phyloP scores from a whole-genome alignment of 2,113 vertebrate species.

The Sphyrna mokarran region DNA sequence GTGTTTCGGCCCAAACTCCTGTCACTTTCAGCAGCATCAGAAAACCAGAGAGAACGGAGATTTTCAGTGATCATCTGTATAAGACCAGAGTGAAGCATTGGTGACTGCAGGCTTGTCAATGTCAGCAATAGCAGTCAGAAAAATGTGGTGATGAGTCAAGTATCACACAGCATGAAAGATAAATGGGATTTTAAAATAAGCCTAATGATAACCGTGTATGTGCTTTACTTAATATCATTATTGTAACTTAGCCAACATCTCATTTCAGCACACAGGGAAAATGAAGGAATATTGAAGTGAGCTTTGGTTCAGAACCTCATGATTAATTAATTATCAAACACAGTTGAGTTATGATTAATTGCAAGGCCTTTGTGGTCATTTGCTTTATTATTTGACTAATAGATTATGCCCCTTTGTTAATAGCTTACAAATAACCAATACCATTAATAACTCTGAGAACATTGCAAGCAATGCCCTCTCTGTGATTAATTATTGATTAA shows the following conservation, averaged over 20 bases:
- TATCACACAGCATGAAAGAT: background rate
- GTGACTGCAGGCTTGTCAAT: background rate
- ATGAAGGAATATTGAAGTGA: slow-evolving; percentile 36
- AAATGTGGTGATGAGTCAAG: background rate
- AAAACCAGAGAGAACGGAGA: too few relatives aligned
- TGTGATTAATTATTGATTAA: slow-evolving; percentile 36
- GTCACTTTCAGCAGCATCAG: too few relatives aligned
- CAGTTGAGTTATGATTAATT: slow-evolving; percentile 67
- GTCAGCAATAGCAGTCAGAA: background rate
- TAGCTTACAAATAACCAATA: slow-evolving; percentile 49
- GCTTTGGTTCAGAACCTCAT: slow-evolving; percentile 52
- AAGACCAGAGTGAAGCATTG: background rate
- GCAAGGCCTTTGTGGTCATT: slow-evolving; percentile 67
- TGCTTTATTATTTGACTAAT: slow-evolving; percentile 82
- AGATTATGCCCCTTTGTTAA: slow-evolving; percentile 76
- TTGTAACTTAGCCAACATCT: background rate
- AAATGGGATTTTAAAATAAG: slow-evolving; percentile 22
- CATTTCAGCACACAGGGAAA: background rate
- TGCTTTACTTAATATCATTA: slow-evolving; percentile 24
- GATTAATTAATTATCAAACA: slow-evolving; percentile 75
- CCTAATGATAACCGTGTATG: background rate
- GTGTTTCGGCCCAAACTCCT: too few relatives aligned
- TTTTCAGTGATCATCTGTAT: background rate
- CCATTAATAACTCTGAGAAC: slow-evolving; percentile 33
- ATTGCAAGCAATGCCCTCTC: slow-evolving; percentile 10